These are phyloP conservation scores for Cnemophilus loriae DNA, from an alignment of 2,113 vertebrate genomes.

Conservation along the genomic window DNA sequence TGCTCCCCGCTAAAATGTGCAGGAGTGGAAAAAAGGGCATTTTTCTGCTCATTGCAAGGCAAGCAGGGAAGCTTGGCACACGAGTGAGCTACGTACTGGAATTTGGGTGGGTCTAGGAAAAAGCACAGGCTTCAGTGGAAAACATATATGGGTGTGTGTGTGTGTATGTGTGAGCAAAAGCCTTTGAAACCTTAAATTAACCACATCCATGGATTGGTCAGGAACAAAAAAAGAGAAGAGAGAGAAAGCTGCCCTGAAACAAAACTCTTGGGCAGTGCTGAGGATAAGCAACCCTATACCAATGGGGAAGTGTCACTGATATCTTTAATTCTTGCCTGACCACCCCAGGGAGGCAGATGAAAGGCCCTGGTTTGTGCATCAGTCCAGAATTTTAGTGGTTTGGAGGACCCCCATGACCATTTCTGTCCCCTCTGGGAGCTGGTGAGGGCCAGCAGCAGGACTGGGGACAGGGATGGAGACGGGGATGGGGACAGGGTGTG, in stretches of 20 bases:
- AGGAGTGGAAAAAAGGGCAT: slow-evolving; percentile 33
- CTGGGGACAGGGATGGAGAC: too few relatives aligned
- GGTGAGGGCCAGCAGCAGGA: not conserved
- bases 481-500: not conserved
- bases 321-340: not conserved
- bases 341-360: not conserved
- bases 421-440: not conserved
- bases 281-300: not conserved
- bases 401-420: not conserved
- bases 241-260: not conserved
- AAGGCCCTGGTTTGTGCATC: not conserved
- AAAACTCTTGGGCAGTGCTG: not conserved
- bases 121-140: slow-evolving; percentile 75
- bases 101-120: slow-evolving; percentile 78
- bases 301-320: not conserved
- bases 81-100: slow-evolving; percentile 58
- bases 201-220: slow-evolving; percentile 23
- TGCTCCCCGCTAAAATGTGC: not conserved
- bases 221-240: not conserved
- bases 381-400: not conserved
- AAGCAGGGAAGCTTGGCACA: slow-evolving; percentile 63
- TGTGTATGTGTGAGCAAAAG: slow-evolving; percentile 50
- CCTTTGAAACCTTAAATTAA: slow-evolving; percentile 65
- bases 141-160: slow-evolving; percentile 66
- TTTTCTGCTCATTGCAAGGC: slow-evolving; percentile 44